These are phyloP conservation scores for Rotaria macrura DNA, from an alignment of 2,888 invertebrate species.

Conservation along the genomic window DNA sequence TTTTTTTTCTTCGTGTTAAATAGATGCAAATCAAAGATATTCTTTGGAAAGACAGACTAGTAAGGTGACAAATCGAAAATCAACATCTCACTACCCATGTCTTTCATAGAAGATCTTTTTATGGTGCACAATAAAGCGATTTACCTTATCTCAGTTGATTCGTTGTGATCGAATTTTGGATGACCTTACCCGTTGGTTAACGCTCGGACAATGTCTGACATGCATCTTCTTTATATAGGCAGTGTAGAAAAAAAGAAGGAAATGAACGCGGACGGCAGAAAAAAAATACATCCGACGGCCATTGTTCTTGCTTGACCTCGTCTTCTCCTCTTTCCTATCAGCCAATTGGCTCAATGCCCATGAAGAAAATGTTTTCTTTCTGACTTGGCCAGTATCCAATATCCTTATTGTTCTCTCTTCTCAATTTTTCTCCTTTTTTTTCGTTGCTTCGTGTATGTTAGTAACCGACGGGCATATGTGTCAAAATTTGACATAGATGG, in stretches of 20 bases:
- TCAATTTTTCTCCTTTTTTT: background rate
- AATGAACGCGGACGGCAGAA: constrained; percentile 4
- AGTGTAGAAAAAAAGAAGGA: background rate
- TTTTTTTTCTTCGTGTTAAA: background rate
- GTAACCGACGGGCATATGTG: background rate
- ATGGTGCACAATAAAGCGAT: background rate
- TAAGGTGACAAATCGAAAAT: background rate
- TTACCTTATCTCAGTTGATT: background rate
- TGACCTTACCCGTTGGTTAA: background rate
- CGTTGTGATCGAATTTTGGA: background rate
- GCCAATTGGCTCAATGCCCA: constrained; percentile 8
- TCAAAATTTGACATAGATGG: background rate
- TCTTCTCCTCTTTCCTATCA: background rate
- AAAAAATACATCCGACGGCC: background rate
- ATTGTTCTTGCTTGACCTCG: constrained; percentile 3
- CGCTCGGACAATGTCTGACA: constrained; percentile 1
- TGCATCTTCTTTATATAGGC: constrained; percentile 12
- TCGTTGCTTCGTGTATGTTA: background rate
- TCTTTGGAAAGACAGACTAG: constrained; percentile 23
- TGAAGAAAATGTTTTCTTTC: background rate
- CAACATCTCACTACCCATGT: constrained; percentile 24
- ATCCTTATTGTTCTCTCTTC: background rate
- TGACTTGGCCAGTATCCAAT: background rate
- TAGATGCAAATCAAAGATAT: background rate
- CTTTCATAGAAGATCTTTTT: constrained; percentile 19